Conservation (phyloP, 53 echinoderm and acorn worm genomes). For the Pentamera pediparva region DNA sequence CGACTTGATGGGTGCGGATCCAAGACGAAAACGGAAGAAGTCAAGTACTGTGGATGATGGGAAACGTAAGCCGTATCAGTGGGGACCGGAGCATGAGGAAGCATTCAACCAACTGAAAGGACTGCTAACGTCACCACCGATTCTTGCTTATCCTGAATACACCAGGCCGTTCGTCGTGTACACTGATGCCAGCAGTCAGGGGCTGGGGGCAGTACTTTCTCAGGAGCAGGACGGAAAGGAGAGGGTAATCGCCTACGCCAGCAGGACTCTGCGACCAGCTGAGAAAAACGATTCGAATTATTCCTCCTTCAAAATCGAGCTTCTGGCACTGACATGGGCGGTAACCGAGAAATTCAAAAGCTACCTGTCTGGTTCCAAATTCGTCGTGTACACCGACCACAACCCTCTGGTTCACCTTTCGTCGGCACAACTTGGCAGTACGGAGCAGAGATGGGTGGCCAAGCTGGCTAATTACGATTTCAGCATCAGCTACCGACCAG, state of each 20-base stretch:
- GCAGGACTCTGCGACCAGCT: constrained; percentile 24
- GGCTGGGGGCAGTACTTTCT: constrained; percentile 44
- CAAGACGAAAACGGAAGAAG: too few species aligned
- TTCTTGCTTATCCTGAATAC: constrained; percentile 49
- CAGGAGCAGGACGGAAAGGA: constrained; percentile 30
- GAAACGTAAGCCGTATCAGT: constrained; percentile 1
- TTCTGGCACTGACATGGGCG: constrained; percentile 44
- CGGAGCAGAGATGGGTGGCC: constrained; percentile 22
- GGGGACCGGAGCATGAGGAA: constrained; percentile 30
- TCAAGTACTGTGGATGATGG: too few species aligned
- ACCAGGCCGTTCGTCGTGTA: constrained; percentile 41
- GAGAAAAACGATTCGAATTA: constrained; percentile 44
- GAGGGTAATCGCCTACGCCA: constrained; percentile 48
- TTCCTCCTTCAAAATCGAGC: constrained; percentile 43
- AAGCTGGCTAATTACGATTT: constrained; percentile 5
- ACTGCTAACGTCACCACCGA: constrained; percentile 32
- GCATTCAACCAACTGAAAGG: constrained; percentile 42
- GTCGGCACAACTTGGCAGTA: background rate
- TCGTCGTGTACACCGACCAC: constrained; percentile 35
- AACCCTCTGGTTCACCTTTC: background rate
- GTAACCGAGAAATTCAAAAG: constrained; percentile 45
- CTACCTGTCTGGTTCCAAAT: constrained; percentile 27
- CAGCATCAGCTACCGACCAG: constrained; percentile 23
- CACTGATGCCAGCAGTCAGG: constrained; percentile 52
- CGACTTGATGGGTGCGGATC: constrained; percentile 32